These are phyloP conservation scores for Sinhomidia bicolor DNA, from an alignment of 2,888 invertebrate genomes.

Conservation along the genomic window DNA sequence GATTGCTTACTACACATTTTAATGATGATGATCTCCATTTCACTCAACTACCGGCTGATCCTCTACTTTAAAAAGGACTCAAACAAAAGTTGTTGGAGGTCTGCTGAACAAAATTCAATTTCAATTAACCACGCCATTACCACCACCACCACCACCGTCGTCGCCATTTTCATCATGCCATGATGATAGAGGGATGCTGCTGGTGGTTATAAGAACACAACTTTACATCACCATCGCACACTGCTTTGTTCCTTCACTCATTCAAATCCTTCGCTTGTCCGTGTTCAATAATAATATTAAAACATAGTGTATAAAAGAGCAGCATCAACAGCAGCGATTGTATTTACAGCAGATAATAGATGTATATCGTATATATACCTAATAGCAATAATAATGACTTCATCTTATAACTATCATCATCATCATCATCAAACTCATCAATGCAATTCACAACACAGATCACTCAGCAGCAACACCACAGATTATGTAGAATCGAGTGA, in stretches of 20 bases:
- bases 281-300: slow-evolving; percentile 19
- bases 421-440: slow-evolving; percentile 4
- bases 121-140: slow-evolving; percentile 80
- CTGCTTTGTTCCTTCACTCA: not conserved
- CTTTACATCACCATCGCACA: slow-evolving; percentile 19
- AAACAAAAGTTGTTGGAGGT: slow-evolving; percentile 48
- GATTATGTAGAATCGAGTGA: slow-evolving; percentile 12
- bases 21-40: slow-evolving; percentile 73
- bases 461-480: not conserved
- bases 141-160: slow-evolving; percentile 25
- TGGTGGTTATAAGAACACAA: not conserved
- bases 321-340: not conserved
- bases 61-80: slow-evolving; percentile 35
- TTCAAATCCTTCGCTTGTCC: not conserved
- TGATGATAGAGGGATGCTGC: too few species aligned
- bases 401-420: slow-evolving; percentile 28
- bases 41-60: slow-evolving; percentile 73
- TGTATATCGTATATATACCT: too few species aligned
- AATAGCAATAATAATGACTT: slow-evolving; percentile 40
- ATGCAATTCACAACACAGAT: not conserved
- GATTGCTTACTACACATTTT: slow-evolving; percentile 37
- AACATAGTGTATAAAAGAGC: too few species aligned
- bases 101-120: slow-evolving; percentile 78
- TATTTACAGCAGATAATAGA: too few species aligned
- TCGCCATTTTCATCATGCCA: slow-evolving; percentile 11